Base-by-base conservation (phyloP, 2,888 invertebrate species). In the Sceliomorpha sp. region DNA sequence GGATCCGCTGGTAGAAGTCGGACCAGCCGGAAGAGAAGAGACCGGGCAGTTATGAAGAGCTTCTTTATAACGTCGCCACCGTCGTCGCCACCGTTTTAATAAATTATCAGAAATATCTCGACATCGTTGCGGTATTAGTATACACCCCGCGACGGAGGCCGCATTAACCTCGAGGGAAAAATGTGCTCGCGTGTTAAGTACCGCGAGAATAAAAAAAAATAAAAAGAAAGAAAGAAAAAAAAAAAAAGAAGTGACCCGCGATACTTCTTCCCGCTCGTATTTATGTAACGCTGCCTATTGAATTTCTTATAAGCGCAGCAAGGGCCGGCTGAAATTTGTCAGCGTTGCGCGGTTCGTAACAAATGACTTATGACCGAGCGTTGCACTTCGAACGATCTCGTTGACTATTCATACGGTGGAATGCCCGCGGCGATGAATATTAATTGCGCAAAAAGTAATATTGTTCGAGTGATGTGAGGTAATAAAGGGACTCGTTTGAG, bases 41-140 rank as follows among this genome's bases (percentile, higher is more conserved):
- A 40, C 44, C 56, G 36, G 40, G 20, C 45, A 68, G 68, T 75
- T 71, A 72, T 70, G 60, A 68, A 67, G 55, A 67, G 48, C 50
- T 62, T 60, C 50, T 68, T 56, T 68, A 55, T 50, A 51, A 56
- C 44, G 47, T 34, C 26, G 27, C 40, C 58, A n/a, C n/a, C n/a
- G n/a, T 27, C 10, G 51, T 42, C 42, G 31, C 37, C 39, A 48
- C 47, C 37, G 44, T 48, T 55, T 67, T 48, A 48, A 56, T 58
- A 62, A 68, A 68, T 62, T 62, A 62, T 68, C 32, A 50, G 50
- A 51, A 62, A 62, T 60, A 67, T 59, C 56, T 51, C 45, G 44
- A 58, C 62, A 51, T 34, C 44, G 32, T 58, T 53, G 63, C 53
- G 42, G 69, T 58, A 39, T 47, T 55, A 51, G 24, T 42, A 32